phyloP scores from a whole-genome alignment of 2,888 invertebrate genomes.

The Carterocephalus palaemon region DNA sequence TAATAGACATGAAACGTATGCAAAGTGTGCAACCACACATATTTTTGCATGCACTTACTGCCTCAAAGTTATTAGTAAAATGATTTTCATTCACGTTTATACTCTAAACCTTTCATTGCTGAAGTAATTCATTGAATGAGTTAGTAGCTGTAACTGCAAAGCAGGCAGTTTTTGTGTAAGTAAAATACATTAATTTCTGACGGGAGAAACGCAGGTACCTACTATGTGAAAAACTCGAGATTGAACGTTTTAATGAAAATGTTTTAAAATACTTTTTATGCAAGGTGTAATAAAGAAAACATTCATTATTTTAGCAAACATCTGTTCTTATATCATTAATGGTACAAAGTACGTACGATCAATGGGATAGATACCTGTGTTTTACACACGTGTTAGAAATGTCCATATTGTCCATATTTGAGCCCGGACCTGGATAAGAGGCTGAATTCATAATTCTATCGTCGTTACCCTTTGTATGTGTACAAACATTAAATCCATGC shows the following conservation, averaged over 20 bases:
- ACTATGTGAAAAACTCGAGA: constrained; percentile 11
- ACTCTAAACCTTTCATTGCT: constrained; percentile 23
- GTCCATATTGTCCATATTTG: too few relatives aligned
- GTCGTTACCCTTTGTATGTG: too few relatives aligned
- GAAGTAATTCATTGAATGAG: constrained; percentile 25
- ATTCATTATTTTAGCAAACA: too few relatives aligned
- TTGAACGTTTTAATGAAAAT: constrained; percentile 14
- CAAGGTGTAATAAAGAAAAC: constrained; percentile 1
- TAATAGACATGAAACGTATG: neutral
- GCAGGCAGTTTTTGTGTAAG: constrained; percentile 24
- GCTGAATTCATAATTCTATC: too few relatives aligned
- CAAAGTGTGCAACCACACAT: constrained; percentile 10
- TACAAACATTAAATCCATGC: too few relatives aligned
- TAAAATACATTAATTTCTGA: constrained; percentile 22
- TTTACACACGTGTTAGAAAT: too few relatives aligned
- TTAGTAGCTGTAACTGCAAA: constrained; percentile 25
- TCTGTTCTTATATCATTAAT: too few relatives aligned
- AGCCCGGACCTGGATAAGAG: too few relatives aligned
- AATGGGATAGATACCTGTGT: too few relatives aligned
- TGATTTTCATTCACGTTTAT: constrained; percentile 24
- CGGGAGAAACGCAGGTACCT: constrained; percentile 6
- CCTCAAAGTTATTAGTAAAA: constrained; percentile 24
- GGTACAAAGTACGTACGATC: too few relatives aligned
- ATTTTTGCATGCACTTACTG: constrained; percentile 11
- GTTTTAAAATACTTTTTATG: constrained; percentile 4